These are phyloP conservation scores for Epicampocera succincta DNA, from an alignment of 2,888 invertebrate genomes.

Conservation along the genomic window DNA sequence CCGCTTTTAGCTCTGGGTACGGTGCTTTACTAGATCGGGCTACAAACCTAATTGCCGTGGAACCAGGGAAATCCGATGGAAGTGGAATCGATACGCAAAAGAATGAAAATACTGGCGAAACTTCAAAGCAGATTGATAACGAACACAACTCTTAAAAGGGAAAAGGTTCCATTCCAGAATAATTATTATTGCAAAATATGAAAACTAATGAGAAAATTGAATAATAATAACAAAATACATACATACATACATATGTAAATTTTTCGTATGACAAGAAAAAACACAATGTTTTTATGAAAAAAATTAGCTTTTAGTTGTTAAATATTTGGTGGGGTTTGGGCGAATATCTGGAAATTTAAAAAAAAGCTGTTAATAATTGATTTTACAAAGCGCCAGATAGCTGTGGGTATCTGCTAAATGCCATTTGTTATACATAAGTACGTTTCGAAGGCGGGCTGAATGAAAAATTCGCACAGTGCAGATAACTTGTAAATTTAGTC, in stretches of 20 bases:
- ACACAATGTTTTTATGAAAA: no score
- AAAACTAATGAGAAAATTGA: neutral
- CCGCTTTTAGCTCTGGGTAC: constrained; percentile 82
- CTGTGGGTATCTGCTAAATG: no score
- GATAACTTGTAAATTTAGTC: no score
- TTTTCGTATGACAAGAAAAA: no score
- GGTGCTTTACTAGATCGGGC: constrained; percentile 81
- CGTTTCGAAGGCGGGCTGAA: no score
- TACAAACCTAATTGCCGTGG: constrained; percentile 75
- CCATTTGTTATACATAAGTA: no score
- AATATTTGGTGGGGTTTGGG: no score
- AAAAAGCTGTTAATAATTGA: no score
- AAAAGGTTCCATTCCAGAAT: constrained; percentile 9
- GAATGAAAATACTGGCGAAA: constrained; percentile 30
- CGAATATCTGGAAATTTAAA: no score
- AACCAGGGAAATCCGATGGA: constrained; percentile 71
- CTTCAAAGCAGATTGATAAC: constrained; percentile 44
- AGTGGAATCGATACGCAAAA: constrained; percentile 64
- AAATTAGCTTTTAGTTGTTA: no score
- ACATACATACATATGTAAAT: neutral
- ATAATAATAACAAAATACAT: constrained; percentile 18
- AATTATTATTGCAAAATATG: neutral
- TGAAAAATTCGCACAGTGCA: no score
- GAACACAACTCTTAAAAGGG: constrained; percentile 55
- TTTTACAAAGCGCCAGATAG: no score